Conservation (phyloP, 1,140 invertebrate species). For the Macrotrachela quadricornifera region DNA sequence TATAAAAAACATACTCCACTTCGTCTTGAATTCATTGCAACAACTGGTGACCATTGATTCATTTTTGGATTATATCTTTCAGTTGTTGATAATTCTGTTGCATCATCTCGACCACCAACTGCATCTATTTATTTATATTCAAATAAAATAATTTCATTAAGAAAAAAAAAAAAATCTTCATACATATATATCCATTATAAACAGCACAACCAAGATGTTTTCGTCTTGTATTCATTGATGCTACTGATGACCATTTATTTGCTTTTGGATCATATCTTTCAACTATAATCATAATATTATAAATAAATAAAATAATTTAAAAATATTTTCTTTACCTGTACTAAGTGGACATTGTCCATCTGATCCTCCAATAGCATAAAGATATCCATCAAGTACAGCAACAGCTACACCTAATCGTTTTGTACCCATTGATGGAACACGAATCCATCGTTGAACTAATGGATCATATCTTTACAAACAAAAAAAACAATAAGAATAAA, state of each 20-base stretch:
- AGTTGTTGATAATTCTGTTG: slow-evolving; percentile 74
- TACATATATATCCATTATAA: slow-evolving; percentile 92
- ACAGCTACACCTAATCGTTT: slow-evolving; percentile 85
- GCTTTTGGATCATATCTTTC: slow-evolving; percentile 76
- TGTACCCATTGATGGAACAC: slow-evolving; percentile 89
- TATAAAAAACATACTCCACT: slow-evolving; percentile 48
- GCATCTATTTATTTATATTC: slow-evolving; percentile 96
- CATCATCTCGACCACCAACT: slow-evolving; percentile 57
- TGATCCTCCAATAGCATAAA: slow-evolving; percentile 90
- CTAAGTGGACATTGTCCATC: slow-evolving; percentile 87
- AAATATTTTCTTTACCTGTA: slow-evolving; percentile 35
- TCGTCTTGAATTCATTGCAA: slow-evolving; percentile 86
- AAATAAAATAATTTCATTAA: too few species aligned
- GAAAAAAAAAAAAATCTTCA: too few species aligned
- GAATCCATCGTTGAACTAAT: slow-evolving; percentile 86
- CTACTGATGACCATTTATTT: slow-evolving; percentile 85
- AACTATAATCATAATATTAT: slow-evolving; percentile 14
- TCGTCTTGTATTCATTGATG: slow-evolving; percentile 80
- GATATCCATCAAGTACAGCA: slow-evolving; percentile 72
- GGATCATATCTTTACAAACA: slow-evolving; percentile 84
- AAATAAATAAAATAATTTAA: too few species aligned
- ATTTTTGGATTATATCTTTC: slow-evolving; percentile 84
- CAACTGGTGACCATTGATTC: slow-evolving; percentile 89
- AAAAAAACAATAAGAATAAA: too few species aligned
- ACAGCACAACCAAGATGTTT: slow-evolving; percentile 96